These are phyloP conservation scores for cattle (Bos taurus) DNA, from an alignment of 2,113 vertebrate genomes.

Conservation along the genomic window DNA sequence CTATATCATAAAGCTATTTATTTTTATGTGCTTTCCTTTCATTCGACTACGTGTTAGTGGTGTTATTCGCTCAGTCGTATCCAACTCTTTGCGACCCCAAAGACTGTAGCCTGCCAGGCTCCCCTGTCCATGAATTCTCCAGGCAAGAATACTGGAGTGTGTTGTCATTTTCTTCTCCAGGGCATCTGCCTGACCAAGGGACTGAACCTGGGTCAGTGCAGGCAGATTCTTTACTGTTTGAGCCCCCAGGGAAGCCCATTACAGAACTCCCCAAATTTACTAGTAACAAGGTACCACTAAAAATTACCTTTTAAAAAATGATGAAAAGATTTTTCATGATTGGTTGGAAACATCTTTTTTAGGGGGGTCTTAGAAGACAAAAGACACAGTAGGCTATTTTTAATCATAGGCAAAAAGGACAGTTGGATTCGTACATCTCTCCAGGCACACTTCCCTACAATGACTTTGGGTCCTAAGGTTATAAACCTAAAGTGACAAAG, in stretches of 20 bases:
- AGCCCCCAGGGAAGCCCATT: background rate
- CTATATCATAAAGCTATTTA: background rate
- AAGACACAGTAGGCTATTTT: background rate
- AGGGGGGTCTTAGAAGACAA: conserved; percentile 2
- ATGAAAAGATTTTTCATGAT: background rate
- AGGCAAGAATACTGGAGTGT: background rate
- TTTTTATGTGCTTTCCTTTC: background rate
- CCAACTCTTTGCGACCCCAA: background rate
- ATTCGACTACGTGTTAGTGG: background rate
- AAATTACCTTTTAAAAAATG: background rate
- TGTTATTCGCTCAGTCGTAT: background rate
- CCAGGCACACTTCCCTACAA: background rate
- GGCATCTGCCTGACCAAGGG: background rate
- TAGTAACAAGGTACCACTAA: background rate
- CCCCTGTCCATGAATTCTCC: background rate
- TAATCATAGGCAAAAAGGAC: background rate
- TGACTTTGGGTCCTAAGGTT: background rate
- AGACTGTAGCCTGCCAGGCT: background rate
- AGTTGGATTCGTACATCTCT: background rate
- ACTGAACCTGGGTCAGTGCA: background rate
- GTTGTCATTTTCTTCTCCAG: background rate
- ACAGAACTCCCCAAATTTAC: background rate
- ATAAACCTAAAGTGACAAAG: background rate
- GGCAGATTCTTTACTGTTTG: background rate
- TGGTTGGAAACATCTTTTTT: background rate